Conservation (phyloP, 2,797 vertebrate species). For the Crotalus adamanteus region DNA sequence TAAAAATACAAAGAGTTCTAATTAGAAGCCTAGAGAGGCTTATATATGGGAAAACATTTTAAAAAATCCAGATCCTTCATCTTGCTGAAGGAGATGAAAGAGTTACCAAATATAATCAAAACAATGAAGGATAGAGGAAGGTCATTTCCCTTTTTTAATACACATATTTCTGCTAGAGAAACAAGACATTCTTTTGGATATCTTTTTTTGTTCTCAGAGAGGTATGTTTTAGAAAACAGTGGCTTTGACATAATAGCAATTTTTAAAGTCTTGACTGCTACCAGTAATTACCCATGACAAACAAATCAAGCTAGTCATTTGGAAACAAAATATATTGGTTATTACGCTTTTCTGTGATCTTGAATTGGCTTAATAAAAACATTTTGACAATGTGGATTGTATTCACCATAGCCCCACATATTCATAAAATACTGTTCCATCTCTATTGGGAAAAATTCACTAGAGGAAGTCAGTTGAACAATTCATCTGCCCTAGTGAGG, state of each 20-base stretch:
- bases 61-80: neutral
- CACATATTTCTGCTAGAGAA: neutral
- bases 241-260: neutral
- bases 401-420: neutral
- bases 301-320: neutral
- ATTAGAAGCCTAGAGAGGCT: constrained; percentile 13
- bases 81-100: neutral
- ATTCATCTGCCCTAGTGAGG: neutral
- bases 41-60: neutral
- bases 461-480: neutral
- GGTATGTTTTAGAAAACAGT: neutral
- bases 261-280: fast-evolving
- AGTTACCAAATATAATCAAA: neutral
- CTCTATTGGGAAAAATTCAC: neutral
- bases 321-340: neutral
- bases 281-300: neutral
- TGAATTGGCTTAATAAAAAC: neutral
- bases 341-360: neutral
- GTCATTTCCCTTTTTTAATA: neutral
- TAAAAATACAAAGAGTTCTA: constrained; percentile 7
- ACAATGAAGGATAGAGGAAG: neutral
- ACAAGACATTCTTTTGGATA: neutral
- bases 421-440: neutral
- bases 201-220: neutral
- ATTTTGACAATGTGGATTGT: neutral